Evolutionary conservation across 2,797 vertebrate genomes (phyloP).

Genomic region (Phylloscopus collybita): DNA sequence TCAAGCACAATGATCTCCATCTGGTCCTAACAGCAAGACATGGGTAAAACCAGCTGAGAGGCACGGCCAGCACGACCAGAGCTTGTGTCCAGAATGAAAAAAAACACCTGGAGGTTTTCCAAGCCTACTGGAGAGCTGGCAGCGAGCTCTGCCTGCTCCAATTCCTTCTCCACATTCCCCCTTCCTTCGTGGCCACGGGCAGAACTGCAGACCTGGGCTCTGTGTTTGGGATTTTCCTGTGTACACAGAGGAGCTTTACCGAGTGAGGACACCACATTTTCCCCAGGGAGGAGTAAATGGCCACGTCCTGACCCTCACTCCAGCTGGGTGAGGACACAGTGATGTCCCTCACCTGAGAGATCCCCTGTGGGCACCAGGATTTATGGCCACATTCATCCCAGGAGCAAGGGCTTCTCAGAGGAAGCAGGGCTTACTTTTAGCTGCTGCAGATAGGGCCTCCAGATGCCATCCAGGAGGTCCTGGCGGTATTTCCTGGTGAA

Average conservation of each 20-base stretch:
- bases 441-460: conserved; percentile 89
- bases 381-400: neutral
- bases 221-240: neutral
- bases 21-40: neutral
- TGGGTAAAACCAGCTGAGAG: neutral
- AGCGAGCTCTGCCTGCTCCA: neutral
- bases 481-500: conserved; percentile 90
- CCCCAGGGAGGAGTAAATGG: neutral
- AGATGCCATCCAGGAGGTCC: conserved; percentile 86
- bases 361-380: neutral
- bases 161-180: neutral
- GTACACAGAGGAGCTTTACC: accelerated
- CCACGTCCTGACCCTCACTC: accelerated
- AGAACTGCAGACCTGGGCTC: neutral
- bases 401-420: neutral
- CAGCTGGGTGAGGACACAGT: accelerated
- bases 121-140: neutral
- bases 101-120: neutral
- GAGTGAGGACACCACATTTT: neutral
- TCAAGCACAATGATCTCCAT: neutral
- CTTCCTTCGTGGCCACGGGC: neutral
- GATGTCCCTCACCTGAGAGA: neutral
- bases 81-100: neutral
- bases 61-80: neutral
- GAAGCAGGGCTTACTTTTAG: conserved; percentile 78